phyloP scores from a whole-genome alignment of 2,113 vertebrate genomes.

The Tragelaphus buxtoni region DNA sequence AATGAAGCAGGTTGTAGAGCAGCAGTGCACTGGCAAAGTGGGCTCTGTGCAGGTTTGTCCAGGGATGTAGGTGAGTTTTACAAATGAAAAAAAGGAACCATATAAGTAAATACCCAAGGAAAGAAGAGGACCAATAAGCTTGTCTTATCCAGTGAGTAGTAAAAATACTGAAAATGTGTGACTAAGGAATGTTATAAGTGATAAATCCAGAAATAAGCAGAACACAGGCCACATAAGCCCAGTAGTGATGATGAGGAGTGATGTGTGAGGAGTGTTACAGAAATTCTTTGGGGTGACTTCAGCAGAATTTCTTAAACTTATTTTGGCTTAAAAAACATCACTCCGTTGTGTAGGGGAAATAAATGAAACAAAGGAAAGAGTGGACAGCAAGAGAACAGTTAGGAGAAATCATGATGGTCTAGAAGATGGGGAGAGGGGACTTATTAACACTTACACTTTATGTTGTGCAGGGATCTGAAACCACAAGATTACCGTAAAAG shows the following conservation, averaged over 20 bases:
- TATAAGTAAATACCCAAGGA: not conserved
- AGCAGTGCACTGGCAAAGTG: not conserved
- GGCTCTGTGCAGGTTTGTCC: not conserved
- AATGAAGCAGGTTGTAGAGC: not conserved
- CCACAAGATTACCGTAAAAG: not conserved
- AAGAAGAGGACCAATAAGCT: not conserved
- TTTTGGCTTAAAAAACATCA: not conserved
- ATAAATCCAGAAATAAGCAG: not conserved
- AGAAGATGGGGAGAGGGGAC: not conserved
- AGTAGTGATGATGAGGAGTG: not conserved
- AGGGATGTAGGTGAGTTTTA: not conserved
- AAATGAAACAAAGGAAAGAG: not conserved
- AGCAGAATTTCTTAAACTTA: not conserved
- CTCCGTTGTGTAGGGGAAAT: not conserved
- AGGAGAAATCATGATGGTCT: not conserved
- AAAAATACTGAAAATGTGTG: not conserved
- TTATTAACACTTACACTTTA: not conserved
- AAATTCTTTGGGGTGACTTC: not conserved
- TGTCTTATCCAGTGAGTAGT: not conserved
- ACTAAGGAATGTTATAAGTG: not conserved
- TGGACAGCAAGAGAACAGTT: not conserved
- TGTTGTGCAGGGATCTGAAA: not conserved
- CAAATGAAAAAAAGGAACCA: not conserved
- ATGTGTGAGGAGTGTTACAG: rapidly evolving
- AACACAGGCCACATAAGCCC: rapidly evolving